These are phyloP conservation scores for Amphiduros pacificus DNA, from an alignment of 2,888 invertebrate species.

Conservation along the genomic window DNA sequence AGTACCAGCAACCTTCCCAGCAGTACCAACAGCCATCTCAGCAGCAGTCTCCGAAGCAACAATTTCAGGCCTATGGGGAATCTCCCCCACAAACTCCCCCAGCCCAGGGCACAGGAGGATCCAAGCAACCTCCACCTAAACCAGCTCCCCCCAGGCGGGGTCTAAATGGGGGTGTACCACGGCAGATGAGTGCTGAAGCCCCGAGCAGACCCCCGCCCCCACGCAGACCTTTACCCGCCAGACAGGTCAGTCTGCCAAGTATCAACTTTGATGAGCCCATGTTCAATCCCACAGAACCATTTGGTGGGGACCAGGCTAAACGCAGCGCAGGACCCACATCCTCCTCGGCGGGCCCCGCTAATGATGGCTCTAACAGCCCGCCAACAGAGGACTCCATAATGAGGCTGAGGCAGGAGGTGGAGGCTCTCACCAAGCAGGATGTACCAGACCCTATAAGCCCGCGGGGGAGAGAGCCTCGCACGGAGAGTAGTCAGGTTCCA, in stretches of 20 bases:
- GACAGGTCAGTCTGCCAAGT: constrained; percentile 8
- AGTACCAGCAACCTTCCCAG: no score
- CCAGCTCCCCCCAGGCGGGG: neutral
- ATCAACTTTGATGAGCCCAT: constrained; percentile 15
- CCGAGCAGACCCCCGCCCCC: constrained; percentile 16
- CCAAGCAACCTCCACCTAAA: no score
- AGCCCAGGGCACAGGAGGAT: no score
- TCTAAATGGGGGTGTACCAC: neutral
- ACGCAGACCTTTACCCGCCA: constrained; percentile 10
- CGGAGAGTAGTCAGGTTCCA: no score
- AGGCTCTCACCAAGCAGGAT: neutral
- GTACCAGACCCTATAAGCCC: neutral
- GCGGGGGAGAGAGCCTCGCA: neutral
- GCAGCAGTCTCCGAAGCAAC: no score
- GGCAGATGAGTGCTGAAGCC: no score
- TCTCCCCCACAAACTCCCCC: no score
- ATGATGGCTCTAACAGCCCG: no score
- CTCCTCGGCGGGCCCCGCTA: no score
- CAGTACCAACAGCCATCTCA: no score
- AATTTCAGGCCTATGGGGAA: no score
- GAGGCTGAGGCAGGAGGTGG: neutral
- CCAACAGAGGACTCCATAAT: neutral
- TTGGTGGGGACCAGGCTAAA: constrained; percentile 14
- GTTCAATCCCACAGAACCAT: constrained; percentile 6
- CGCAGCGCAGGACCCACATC: constrained; percentile 2